Conservation (phyloP, 2,113 vertebrate species). For the Perca flavescens region DNA sequence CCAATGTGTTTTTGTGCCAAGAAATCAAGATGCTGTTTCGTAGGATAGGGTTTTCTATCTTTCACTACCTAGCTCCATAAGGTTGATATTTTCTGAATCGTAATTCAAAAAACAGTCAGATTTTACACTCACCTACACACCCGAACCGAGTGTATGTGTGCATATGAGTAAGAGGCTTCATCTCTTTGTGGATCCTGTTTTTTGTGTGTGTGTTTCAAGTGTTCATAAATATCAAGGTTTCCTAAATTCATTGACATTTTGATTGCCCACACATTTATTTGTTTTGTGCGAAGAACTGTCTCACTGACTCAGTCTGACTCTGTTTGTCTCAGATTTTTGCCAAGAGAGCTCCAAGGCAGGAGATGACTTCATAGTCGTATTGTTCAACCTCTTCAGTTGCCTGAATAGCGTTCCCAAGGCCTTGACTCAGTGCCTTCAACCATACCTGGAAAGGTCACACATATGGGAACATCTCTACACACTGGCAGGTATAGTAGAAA, state of each 20-base stretch:
- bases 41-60: conserved; percentile 46
- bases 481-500: conserved; percentile 88
- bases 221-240: conserved; percentile 35
- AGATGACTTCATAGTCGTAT: conserved; percentile 83
- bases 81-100: conserved; percentile 50
- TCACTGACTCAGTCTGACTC: conserved; percentile 14
- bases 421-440: conserved; percentile 88
- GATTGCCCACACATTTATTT: conserved; percentile 29
- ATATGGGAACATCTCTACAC: conserved; percentile 90
- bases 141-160: conserved; percentile 5
- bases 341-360: conserved; percentile 63
- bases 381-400: conserved; percentile 88
- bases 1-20: conserved; percentile 62
- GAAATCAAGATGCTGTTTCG: conserved; percentile 65
- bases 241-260: conserved; percentile 39
- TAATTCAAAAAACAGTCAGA: conserved; percentile 17
- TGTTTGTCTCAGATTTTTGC: conserved; percentile 76
- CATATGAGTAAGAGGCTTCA: neutral
- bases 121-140: conserved; percentile 28
- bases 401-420: conserved; percentile 88
- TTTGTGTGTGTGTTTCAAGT: conserved; percentile 30
- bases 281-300: conserved; percentile 21
- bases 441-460: conserved; percentile 89
- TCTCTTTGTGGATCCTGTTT: conserved; percentile 26
- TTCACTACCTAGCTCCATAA: conserved; percentile 30